Conservation (phyloP, 2,113 vertebrate genomes). For the Pardalotus punctatus region DNA sequence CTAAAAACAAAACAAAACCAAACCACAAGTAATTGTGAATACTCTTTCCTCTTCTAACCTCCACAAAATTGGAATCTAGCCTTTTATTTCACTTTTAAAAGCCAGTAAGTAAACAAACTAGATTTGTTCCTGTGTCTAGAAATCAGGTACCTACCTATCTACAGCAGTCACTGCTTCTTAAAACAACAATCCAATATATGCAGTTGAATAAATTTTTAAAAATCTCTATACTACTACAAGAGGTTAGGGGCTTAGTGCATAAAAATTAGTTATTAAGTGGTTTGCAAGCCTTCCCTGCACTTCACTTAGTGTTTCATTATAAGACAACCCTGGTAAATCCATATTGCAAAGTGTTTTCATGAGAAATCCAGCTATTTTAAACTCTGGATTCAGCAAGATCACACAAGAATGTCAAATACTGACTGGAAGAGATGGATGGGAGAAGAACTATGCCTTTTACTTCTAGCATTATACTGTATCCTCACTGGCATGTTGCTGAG, state of each 20-base stretch:
- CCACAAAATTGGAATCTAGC: neutral
- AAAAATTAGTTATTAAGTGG: neutral
- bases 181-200: neutral
- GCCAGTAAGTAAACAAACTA: neutral
- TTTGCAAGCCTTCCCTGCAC: neutral
- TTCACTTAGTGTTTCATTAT: neutral
- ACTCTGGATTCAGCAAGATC: neutral
- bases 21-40: neutral
- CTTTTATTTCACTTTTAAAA: neutral
- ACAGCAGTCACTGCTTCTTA: neutral
- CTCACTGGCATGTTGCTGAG: neutral
- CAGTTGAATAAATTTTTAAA: neutral
- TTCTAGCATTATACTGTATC: neutral
- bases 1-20: neutral
- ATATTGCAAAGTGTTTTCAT: neutral
- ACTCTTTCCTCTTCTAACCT: neutral
- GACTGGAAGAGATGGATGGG: neutral
- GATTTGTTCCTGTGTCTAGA: neutral
- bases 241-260: neutral
- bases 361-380: neutral
- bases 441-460: neutral
- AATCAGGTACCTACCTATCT: neutral
- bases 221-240: neutral
- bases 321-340: neutral
- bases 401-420: neutral